These are phyloP conservation scores for Heliornis fulica DNA, from an alignment of 2,113 vertebrate genomes.

Conservation along the genomic window DNA sequence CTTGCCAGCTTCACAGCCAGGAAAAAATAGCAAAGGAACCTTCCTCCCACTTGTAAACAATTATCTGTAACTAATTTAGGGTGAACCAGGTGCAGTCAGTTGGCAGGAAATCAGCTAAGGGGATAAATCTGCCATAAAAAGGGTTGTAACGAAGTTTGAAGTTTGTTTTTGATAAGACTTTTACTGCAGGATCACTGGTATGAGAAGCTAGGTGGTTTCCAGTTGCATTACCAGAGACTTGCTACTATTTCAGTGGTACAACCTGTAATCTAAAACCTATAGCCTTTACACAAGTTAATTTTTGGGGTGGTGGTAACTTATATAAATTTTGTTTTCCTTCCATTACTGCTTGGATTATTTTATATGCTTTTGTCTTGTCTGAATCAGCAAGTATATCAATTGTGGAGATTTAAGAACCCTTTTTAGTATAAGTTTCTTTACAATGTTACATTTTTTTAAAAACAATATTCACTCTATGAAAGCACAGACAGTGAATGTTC, in stretches of 20 bases:
- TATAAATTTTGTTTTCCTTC: not conserved
- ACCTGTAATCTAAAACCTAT: not conserved
- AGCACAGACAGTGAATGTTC: not conserved
- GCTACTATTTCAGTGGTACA: not conserved
- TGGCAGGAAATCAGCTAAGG: conserved; percentile 15
- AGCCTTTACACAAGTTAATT: not conserved
- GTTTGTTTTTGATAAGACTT: not conserved
- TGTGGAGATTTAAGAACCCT: not conserved
- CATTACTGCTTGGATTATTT: not conserved
- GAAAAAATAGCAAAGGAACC: not conserved
- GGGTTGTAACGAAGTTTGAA: not conserved
- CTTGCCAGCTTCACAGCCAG: not conserved
- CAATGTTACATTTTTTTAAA: not conserved
- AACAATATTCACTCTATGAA: not conserved
- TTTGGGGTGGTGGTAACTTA: not conserved
- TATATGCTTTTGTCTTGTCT: not conserved
- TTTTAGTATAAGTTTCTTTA: not conserved
- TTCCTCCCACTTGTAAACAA: not conserved
- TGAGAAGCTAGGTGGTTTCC: not conserved
- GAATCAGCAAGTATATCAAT: not conserved
- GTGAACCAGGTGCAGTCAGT: conserved; percentile 9
- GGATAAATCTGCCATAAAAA: not conserved
- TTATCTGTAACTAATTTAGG: conserved; percentile 26
- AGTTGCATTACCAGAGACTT: not conserved
- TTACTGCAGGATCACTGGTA: not conserved